phyloP scores from a whole-genome alignment of 2,797 vertebrate genomes.

The Melanotaenia pygmaea region DNA sequence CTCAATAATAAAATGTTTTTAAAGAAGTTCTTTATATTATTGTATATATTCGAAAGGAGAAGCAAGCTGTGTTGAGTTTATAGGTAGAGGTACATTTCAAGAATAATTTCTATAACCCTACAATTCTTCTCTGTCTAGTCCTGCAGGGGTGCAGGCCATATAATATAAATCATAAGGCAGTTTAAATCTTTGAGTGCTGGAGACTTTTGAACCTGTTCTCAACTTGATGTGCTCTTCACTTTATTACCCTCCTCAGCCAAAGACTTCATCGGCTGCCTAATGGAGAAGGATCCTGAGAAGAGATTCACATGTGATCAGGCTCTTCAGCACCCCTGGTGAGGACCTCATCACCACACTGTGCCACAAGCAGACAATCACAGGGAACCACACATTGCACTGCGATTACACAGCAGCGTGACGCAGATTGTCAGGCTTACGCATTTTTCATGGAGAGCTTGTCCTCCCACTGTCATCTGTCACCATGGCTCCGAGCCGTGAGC shows the following conservation, averaged over 20 bases:
- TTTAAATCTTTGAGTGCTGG: neutral
- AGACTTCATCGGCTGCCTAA: slow-evolving; percentile 92
- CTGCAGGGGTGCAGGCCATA: neutral
- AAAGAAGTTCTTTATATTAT: too few species aligned
- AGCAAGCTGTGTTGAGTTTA: too few species aligned
- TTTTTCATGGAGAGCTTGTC: slow-evolving; percentile 68
- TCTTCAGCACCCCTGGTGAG: slow-evolving; percentile 94
- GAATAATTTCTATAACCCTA: too few species aligned
- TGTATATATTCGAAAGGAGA: too few species aligned
- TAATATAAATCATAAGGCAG: neutral
- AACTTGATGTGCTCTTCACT: slow-evolving; percentile 38
- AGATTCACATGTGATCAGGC: slow-evolving; percentile 94
- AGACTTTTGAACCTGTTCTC: slow-evolving; percentile 10
- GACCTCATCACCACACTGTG: slow-evolving; percentile 30
- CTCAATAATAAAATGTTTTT: too few species aligned
- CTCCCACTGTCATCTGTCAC: slow-evolving; percentile 78
- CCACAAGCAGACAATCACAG: slow-evolving; percentile 54
- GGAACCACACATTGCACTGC: slow-evolving; percentile 48
- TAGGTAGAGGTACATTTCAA: too few species aligned
- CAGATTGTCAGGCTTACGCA: slow-evolving; percentile 64
- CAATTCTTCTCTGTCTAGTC: neutral
- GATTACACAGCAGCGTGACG: slow-evolving; percentile 67
- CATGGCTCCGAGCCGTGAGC: slow-evolving; percentile 65
- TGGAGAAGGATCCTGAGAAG: slow-evolving; percentile 96
- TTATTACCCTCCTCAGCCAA: slow-evolving; percentile 83